A percentile compares a stretch with the other conserved stretches of the same genome.
These are phyloP conservation scores for Tricholaema leucomelas DNA, from an alignment of 2,113 vertebrate genomes.

Conservation along the genomic window DNA sequence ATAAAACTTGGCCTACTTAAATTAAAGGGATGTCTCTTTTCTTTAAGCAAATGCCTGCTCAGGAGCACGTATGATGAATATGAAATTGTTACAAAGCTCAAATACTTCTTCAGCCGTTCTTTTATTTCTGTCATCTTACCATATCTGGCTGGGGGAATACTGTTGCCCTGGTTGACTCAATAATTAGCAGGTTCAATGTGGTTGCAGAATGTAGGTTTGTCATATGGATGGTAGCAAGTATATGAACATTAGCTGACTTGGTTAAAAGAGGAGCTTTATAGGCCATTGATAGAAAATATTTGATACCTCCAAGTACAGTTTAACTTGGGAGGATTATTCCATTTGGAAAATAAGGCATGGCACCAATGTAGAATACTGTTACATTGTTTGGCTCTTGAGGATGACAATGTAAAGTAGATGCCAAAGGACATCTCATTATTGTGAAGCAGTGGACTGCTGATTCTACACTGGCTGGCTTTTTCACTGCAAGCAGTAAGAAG, in stretches of 20 bases:
- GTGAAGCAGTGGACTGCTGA: not conserved
- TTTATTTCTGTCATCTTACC: not conserved
- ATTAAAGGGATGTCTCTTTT: not conserved
- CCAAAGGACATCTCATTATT: not conserved
- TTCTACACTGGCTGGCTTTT: not conserved
- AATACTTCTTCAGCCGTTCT: not conserved
- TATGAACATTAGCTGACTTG: not conserved
- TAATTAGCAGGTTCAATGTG: not conserved
- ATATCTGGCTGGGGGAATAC: not conserved
- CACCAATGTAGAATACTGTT: not conserved
- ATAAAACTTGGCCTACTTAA: conserved; percentile 51
- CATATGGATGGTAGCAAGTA: not conserved
- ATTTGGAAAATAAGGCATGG: not conserved
- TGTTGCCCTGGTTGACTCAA: not conserved
- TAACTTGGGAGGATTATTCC: not conserved
- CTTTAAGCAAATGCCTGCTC: not conserved
- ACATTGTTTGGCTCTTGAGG: not conserved
- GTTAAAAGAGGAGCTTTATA: not conserved
- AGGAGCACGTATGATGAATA: not conserved
- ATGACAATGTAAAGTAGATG: not conserved
- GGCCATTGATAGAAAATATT: not conserved
- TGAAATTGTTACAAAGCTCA: not conserved
- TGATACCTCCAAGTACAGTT: not conserved
- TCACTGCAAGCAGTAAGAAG: not conserved
- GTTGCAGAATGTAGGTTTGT: not conserved